Conservation (phyloP, 1,140 invertebrate genomes). For the Scaptomyza graminum region DNA sequence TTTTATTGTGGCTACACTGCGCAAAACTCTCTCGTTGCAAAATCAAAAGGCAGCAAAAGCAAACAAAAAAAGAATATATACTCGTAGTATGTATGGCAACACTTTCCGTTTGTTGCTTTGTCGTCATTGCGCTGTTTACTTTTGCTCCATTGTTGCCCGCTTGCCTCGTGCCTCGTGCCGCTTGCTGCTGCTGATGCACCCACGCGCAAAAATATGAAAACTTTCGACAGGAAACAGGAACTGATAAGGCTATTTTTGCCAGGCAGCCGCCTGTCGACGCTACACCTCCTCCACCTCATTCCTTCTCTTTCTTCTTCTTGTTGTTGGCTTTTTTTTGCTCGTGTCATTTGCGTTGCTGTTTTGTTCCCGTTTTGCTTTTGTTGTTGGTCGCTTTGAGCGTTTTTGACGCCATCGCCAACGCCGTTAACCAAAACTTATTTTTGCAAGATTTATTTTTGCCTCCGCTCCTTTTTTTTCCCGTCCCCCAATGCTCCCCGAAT, state of each 20-base stretch:
- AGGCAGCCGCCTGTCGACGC: conserved; percentile 55
- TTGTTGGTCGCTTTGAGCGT: conserved; percentile 57
- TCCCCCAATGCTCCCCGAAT: background rate
- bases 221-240: conserved; percentile 83
- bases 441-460: conserved; percentile 71
- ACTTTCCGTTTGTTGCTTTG: conserved; percentile 76
- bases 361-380: conserved; percentile 32
- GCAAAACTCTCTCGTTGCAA: conserved; percentile 10
- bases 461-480: background rate
- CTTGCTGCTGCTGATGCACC: conserved; percentile 51
- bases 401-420: conserved; percentile 50
- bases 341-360: conserved; percentile 71
- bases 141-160: conserved; percentile 48
- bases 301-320: background rate
- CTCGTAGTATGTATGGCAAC: conserved; percentile 73
- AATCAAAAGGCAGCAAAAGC: conserved; percentile 46
- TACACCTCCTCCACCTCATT: background rate
- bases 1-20: conserved; percentile 75
- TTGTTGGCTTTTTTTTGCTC: conserved; percentile 25
- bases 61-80: conserved; percentile 28
- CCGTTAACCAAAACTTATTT: conserved; percentile 64
- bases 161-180: conserved; percentile 3
- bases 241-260: conserved; percentile 83
- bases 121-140: conserved; percentile 56
- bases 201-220: conserved; percentile 81